Base-by-base conservation (phyloP, 2,113 vertebrate genomes). In the Pygoscelis adeliae region DNA sequence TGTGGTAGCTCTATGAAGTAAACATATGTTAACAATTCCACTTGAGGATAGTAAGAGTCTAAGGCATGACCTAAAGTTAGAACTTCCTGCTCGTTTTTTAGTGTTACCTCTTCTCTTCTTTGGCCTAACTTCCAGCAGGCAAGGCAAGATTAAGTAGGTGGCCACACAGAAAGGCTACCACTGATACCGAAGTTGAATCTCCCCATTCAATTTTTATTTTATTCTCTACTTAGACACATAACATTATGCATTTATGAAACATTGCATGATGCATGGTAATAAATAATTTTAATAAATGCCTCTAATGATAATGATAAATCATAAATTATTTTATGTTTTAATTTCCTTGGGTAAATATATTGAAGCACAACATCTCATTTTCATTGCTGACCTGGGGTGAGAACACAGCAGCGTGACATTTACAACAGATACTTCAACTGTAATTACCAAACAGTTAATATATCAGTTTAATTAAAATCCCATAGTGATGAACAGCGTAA, bases 381-480 rank as follows among this genome's bases (percentile, higher is more conserved):
- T 91, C 70, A 91, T 74, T 88, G 52, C 72, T 97, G 92, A 96
- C 96, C 92, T 90, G 38, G 36, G 56, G 80, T 96, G 52, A 93
- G 83, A 97, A 63, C 82, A 95, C 44, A 92, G 80, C 74, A 87
- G 40, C 15, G 20, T 96, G 97, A 95, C 95, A 97, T 98, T 97
- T 97, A 96, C 73, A 96, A 67, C 53, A 92, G 85, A 97, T 96
- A 94, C 76, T 97, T 98, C 97, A 97, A 76, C 70, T 83, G 94
- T 96, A 98, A 98, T 98, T 97, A 96, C 81, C 76, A 90, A 93
- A 96, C 74, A 97, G 87, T 97, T 97, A 98, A 97, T 97, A 97
- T 87, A 98, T 97, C 96, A 97, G 93, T 97, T 97, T 98, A 98
- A 98, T 98, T 98, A 98, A 98, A 98, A 98, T 97, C 93, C 61